These are phyloP conservation scores for Scopus umbretta DNA, from an alignment of 2,113 vertebrate species.

Conservation along the genomic window DNA sequence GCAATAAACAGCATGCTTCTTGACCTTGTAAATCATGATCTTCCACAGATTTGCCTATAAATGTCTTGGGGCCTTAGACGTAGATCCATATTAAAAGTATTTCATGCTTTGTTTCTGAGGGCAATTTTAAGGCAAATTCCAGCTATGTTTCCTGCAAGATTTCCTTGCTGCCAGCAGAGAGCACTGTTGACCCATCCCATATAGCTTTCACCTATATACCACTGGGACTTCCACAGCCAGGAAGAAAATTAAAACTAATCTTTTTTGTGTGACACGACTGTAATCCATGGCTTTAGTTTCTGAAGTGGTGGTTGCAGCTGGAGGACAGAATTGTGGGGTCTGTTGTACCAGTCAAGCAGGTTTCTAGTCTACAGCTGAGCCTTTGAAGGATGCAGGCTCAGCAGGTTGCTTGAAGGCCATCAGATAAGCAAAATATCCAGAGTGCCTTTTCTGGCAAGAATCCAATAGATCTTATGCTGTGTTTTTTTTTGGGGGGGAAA, in stretches of 20 bases:
- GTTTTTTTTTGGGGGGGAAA: too few species aligned
- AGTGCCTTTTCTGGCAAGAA: background rate
- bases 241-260: background rate
- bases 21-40: background rate
- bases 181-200: slow-evolving; percentile 35
- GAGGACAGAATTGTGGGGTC: background rate
- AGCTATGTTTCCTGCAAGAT: background rate
- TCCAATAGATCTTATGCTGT: background rate
- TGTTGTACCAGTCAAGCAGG: background rate
- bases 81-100: background rate
- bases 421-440: background rate
- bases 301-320: background rate
- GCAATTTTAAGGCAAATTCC: background rate
- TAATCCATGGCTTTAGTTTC: background rate
- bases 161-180: slow-evolving; percentile 58
- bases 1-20: too few species aligned
- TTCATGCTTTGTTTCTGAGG: background rate
- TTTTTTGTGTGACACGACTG: background rate
- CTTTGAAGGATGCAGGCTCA: background rate
- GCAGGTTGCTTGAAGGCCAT: background rate
- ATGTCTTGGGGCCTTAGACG: background rate
- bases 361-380: background rate
- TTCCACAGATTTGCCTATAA: background rate
- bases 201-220: background rate
- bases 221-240: background rate